Base-by-base conservation (phyloP, 2,113 vertebrate genomes). In the Ageneiosus marmoratus region DNA sequence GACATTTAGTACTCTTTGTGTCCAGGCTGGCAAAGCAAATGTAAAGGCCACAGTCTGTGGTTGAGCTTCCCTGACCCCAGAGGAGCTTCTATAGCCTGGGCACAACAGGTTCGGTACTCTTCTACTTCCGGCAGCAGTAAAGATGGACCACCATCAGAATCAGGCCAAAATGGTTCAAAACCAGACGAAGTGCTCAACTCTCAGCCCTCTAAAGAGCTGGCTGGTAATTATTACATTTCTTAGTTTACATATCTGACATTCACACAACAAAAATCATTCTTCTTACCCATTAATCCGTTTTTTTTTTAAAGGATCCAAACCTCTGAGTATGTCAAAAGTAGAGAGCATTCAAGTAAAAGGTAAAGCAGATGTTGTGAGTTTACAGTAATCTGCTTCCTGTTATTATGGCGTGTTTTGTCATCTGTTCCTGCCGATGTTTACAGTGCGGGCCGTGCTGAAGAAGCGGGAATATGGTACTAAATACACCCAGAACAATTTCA, bases 401-500 rank as follows among this genome's bases (percentile, higher is more conserved):
- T 77, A 34, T 9, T 73, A 8, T 75, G 41, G 24, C 67, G 46
- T 73, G 34, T n/a, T 44, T 7, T 32, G 10, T 29, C 18, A 69
- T 11, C 15, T 77, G 6, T 82, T 75, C 27, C 8, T 56, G 12
- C 37, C 73, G 51, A n/a, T 76, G 37, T 86, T 65, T 56, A 77
- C 84, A 99, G 98, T 99, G 82, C 96, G 98, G 89, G 96, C 98
- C 51, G 96, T 99, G 77, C 94, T 99, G 87, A 99, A 99, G 90
- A 99, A 99, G 91, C 95, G 98, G 78, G 97, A 99, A 0, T 99
- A 99, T 91, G 97, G 98, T 91, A 87, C 95, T 90, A 98, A 96
- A 86, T 99, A 99, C 78, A 99, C 96, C 7, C 91, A 98, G 90
- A 99, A 99, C 93, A 99, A 99, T 91, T 99, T 99, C 89, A 98